phyloP scores from a whole-genome alignment of 2,888 invertebrate species.

The Agrochola lota region DNA sequence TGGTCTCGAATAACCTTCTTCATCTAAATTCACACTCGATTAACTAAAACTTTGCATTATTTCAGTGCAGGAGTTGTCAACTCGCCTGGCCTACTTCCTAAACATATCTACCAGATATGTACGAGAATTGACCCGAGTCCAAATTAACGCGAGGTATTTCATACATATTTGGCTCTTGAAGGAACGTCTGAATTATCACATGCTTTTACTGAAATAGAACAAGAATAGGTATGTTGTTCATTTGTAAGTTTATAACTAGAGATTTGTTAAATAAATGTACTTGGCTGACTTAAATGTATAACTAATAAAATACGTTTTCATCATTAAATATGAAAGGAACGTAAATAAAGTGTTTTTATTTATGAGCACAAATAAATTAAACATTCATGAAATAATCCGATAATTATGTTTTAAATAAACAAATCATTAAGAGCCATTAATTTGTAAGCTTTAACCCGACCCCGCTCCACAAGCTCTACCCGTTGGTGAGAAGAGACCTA shows the following conservation, averaged over 20 bases:
- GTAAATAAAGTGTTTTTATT: background rate
- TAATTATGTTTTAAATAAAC: background rate
- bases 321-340: background rate
- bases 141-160: background rate
- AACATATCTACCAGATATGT: constrained; percentile 11
- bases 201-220: background rate
- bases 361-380: background rate
- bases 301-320: background rate
- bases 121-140: constrained; percentile 9
- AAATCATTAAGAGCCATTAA: background rate
- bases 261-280: background rate
- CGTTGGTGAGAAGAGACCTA: too few relatives aligned
- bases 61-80: constrained; percentile 15
- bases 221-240: background rate
- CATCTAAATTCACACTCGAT: constrained; percentile 16
- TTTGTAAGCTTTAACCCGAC: background rate
- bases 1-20: constrained; percentile 1
- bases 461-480: too few relatives aligned
- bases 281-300: background rate
- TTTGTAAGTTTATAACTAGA: background rate
- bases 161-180: constrained; percentile 3
- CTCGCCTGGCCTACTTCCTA: constrained; percentile 13
- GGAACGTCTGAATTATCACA: background rate
- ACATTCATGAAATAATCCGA: background rate
- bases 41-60: constrained; percentile 26